phyloP scores from a whole-genome alignment of 2,113 vertebrate species.

The Salvator merianae region DNA sequence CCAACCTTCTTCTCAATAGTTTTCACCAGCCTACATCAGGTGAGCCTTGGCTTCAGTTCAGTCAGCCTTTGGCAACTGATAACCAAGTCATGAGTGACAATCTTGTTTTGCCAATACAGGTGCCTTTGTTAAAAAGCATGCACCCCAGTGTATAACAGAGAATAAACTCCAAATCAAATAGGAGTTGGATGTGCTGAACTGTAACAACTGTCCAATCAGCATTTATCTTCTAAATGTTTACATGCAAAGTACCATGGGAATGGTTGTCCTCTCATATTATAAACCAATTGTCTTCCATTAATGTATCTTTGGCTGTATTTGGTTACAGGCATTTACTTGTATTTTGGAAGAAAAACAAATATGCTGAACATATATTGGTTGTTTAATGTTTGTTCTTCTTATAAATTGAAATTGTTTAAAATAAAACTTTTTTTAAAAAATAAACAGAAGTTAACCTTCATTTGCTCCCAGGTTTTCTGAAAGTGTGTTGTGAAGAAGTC shows the following conservation, averaged over 20 bases:
- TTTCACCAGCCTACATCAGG: not conserved
- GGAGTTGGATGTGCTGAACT: not conserved
- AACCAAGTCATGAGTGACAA: not conserved
- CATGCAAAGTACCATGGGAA: not conserved
- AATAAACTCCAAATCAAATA: not conserved
- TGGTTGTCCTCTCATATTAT: not conserved
- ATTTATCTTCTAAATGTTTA: not conserved
- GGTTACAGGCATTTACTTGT: too few species aligned
- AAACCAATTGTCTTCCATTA: too few species aligned
- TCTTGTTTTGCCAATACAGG: not conserved
- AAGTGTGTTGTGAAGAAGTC: too few species aligned
- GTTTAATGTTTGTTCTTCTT: too few species aligned
- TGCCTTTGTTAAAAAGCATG: not conserved
- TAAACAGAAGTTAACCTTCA: too few species aligned
- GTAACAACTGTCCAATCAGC: not conserved
- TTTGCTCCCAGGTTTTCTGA: too few species aligned
- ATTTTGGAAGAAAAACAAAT: too few species aligned
- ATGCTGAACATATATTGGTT: too few species aligned
- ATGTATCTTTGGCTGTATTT: too few species aligned
- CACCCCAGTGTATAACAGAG: not conserved
- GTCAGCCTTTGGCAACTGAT: not conserved
- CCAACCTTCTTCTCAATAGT: not conserved
- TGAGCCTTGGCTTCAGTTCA: not conserved
- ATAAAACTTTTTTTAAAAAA: too few species aligned
- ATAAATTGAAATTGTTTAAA: too few species aligned